Percentiles rank a stretch among this genome's conserved stretches.
These are phyloP conservation scores for Catocala fraxini DNA, from an alignment of 2,888 invertebrate genomes.

Conservation along the genomic window DNA sequence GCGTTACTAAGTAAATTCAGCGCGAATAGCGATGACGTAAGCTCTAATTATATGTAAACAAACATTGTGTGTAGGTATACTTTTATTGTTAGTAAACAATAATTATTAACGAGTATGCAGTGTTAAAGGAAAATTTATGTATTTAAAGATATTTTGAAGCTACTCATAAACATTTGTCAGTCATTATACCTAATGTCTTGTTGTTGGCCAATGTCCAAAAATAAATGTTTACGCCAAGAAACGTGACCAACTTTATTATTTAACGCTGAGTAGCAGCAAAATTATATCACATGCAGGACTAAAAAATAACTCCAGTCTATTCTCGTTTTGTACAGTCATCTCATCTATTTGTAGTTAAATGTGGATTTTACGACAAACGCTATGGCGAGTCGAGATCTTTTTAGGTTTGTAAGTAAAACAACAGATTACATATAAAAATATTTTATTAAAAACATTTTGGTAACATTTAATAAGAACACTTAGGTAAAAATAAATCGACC, in stretches of 20 bases:
- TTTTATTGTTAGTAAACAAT: slow-evolving; percentile 21
- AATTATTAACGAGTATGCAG: slow-evolving; percentile 1
- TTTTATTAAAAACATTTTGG: slow-evolving; percentile 89
- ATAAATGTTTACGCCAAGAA: slow-evolving; percentile 61
- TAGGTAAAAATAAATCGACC: slow-evolving; percentile 89
- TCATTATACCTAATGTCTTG: slow-evolving; percentile 33
- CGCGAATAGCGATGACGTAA: too few relatives aligned
- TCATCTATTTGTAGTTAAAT: slow-evolving; percentile 47
- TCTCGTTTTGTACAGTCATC: slow-evolving; percentile 51
- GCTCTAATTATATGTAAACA: not conserved
- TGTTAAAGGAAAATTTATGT: not conserved
- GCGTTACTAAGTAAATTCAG: too few relatives aligned
- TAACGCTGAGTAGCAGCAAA: slow-evolving; percentile 41
- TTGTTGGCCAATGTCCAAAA: slow-evolving; percentile 63
- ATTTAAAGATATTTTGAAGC: not conserved
- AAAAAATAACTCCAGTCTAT: slow-evolving; percentile 57
- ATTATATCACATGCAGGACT: slow-evolving; percentile 48
- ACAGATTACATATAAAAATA: slow-evolving; percentile 86
- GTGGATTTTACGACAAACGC: slow-evolving; percentile 29
- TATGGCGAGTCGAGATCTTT: not conserved
- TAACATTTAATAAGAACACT: slow-evolving; percentile 89
- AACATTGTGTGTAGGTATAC: not conserved
- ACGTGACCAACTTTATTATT: slow-evolving; percentile 65
- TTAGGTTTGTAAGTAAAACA: slow-evolving; percentile 60
- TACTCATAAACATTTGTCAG: slow-evolving; percentile 29